Percentiles rank a stretch among this genome's conserved stretches.
These are phyloP conservation scores for Harlomillsia oculata DNA, from an alignment of 1,140 invertebrate genomes.

Conservation along the genomic window DNA sequence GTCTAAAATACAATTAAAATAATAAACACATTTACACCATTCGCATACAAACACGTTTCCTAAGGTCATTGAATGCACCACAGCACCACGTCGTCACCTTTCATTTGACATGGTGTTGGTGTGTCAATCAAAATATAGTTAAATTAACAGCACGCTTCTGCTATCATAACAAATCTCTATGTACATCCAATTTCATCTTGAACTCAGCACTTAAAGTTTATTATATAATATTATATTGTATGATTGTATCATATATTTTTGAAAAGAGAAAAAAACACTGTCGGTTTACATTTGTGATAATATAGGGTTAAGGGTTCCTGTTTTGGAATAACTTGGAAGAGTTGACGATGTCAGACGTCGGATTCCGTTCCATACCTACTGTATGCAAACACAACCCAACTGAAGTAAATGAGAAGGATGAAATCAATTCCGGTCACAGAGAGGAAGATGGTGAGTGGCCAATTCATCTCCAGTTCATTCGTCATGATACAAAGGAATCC, in stretches of 20 bases:
- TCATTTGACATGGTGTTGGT: too few species aligned
- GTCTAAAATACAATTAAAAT: too few species aligned
- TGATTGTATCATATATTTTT: not conserved
- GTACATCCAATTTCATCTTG: too few species aligned
- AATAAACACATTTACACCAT: too few species aligned
- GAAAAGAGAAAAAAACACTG: not conserved
- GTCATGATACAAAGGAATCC: constrained; percentile 32
- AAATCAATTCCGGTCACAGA: constrained; percentile 26
- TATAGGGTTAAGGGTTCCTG: not conserved
- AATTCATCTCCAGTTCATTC: constrained; percentile 30
- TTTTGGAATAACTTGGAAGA: too few species aligned
- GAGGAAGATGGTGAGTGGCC: constrained; percentile 25
- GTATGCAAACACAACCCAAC: constrained; percentile 25
- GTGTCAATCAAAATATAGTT: too few species aligned
- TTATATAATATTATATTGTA: not conserved
- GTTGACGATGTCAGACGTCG: constrained; percentile 3
- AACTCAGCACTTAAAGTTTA: too few species aligned
- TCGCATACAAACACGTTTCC: too few species aligned
- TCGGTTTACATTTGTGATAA: not conserved
- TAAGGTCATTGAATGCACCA: too few species aligned
- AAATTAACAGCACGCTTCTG: too few species aligned
- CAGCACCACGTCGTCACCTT: too few species aligned
- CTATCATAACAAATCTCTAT: too few species aligned
- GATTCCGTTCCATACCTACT: constrained; percentile 13
- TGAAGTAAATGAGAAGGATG: constrained; percentile 28